phyloP scores from a whole-genome alignment of 2,113 vertebrate genomes.

The Perognathus longimembris region DNA sequence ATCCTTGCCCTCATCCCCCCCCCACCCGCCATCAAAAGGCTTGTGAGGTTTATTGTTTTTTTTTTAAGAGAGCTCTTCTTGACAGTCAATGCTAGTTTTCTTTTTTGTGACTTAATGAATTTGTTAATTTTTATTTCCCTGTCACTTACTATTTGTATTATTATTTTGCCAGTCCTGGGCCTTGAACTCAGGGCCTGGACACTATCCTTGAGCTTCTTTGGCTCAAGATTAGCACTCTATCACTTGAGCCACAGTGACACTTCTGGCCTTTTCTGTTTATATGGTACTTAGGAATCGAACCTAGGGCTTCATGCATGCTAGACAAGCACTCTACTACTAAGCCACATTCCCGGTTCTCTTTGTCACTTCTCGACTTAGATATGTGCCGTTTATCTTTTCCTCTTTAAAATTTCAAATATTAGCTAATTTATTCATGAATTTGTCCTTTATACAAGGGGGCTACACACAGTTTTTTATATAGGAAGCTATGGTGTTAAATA shows the following conservation, averaged over 20 bases:
- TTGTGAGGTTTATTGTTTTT: not conserved
- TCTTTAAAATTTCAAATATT: not conserved
- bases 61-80: not conserved
- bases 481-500: not conserved
- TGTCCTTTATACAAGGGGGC: not conserved
- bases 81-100: not conserved
- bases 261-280: too few relatives aligned
- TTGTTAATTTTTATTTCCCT: not conserved
- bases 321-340: too few relatives aligned
- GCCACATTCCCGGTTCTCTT: too few relatives aligned
- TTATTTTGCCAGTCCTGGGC: too few relatives aligned
- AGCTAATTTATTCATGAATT: constrained; percentile 1
- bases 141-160: too few relatives aligned
- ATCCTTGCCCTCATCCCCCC: not conserved
- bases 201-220: too few relatives aligned
- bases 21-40: not conserved
- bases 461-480: not conserved
- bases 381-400: not conserved
- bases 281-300: too few relatives aligned
- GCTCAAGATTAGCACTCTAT: too few relatives aligned
- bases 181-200: too few relatives aligned
- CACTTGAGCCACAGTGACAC: too few relatives aligned
- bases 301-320: too few relatives aligned
- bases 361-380: not conserved
- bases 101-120: constrained; percentile 1